A percentile compares a stretch with the other conserved stretches of the same genome.
These are phyloP conservation scores for Oreohelix idahoensis DNA, from an alignment of 1,140 invertebrate genomes.

Conservation along the genomic window DNA sequence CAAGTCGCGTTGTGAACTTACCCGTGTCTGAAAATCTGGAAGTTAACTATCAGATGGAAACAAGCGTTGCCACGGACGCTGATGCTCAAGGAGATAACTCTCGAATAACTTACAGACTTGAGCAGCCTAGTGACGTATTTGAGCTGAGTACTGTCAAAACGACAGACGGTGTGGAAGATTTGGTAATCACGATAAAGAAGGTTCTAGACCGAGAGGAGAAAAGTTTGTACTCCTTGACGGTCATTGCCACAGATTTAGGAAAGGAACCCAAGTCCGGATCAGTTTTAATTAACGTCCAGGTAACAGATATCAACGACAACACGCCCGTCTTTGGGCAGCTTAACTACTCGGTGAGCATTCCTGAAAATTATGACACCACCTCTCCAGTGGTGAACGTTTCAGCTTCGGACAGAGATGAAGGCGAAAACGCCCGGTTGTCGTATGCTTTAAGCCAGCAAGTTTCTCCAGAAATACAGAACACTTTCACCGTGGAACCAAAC, in stretches of 20 bases:
- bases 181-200: conserved; percentile 76
- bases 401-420: conserved; percentile 90
- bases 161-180: conserved; percentile 88
- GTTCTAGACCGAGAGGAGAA: conserved; percentile 88
- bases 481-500: conserved; percentile 53
- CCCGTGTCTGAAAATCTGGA: conserved; percentile 64
- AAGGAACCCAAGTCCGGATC: conserved; percentile 91
- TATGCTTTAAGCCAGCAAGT: conserved; percentile 75
- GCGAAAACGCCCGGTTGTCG: conserved; percentile 87
- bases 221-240: conserved; percentile 83
- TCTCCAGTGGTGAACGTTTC: conserved; percentile 78
- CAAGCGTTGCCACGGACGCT: conserved; percentile 90
- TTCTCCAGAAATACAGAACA: conserved; percentile 38
- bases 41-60: conserved; percentile 74
- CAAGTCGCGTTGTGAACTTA: conserved; percentile 83
- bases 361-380: conserved; percentile 86
- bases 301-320: conserved; percentile 93
- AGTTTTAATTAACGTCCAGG: conserved; percentile 80
- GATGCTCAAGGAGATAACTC: conserved; percentile 82
- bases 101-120: conserved; percentile 85
- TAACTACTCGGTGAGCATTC: conserved; percentile 84
- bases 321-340: conserved; percentile 84
- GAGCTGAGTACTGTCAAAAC: conserved; percentile 80
- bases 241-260: conserved; percentile 92
- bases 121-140: conserved; percentile 76